Base-by-base conservation (phyloP, 2,797 vertebrate species). In the Crax fasciolata region DNA sequence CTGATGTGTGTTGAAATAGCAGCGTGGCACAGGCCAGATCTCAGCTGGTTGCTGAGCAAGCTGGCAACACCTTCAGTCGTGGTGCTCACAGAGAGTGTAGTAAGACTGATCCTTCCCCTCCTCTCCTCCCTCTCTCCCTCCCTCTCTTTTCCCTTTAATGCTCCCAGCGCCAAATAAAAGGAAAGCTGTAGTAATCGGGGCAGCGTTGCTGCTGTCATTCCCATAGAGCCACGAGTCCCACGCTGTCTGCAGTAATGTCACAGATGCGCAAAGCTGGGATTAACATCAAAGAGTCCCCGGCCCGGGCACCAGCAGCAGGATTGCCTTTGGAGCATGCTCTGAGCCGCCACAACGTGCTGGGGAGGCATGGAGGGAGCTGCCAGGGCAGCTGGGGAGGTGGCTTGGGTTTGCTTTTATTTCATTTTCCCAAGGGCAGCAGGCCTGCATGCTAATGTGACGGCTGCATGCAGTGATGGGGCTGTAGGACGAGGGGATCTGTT, bases 301-400 rank as follows among this genome's bases (percentile, higher is more conserved):
- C 25, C 48, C 7, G 25, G 27, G 32, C 57, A 46, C 48, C 19
- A 6, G 39, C 58, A 51, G 51, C 58, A 76, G 62, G 87, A 20
- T 68, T 65, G 66, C 72, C 82, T 93, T 79, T 90, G 85, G 65
- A 46, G 48, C 25, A 3, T 89, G 73, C 70, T 88, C 84, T 63
- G 77, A 4, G 46, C 18, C 1, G 67, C 46, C 51, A 18, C 13
- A 9, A 84, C 58, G 55, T 81, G 59, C 90, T 79, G 41, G 55
- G 55, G 44, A 1, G 2, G 72, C 62, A 9, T 54, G 57, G 46
- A 80, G 82, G 25, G 46, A 43, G 59, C 73, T 63, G 18, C 20
- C 23, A 38, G 63, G 4, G 18, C 49, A 35, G 61, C 49, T 67
- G 30, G 46, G 59, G 74, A 51, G 52, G 28, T 57, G 27, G 39